Conservation (phyloP, 1,140 invertebrate species). For the Drosophila parvula region DNA sequence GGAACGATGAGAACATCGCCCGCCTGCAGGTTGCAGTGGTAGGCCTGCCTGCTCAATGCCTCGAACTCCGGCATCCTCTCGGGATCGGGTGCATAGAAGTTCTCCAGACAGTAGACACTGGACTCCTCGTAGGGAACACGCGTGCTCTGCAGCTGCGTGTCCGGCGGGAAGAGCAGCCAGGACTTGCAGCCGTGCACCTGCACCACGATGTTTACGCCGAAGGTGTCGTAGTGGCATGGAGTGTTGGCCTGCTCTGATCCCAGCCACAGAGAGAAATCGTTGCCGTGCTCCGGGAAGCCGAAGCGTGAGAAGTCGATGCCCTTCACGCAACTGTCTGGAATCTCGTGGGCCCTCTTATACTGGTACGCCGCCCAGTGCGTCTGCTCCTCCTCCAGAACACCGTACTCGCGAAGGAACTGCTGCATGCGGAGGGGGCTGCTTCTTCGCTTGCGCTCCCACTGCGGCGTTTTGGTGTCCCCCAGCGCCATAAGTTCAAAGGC, state of each 20-base stretch:
- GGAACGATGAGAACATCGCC: slow-evolving; percentile 96
- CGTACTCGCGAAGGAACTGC: slow-evolving; percentile 85
- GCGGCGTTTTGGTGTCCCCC: slow-evolving; percentile 86
- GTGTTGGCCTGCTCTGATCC: slow-evolving; percentile 95
- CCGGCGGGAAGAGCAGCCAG: slow-evolving; percentile 96
- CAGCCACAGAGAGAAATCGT: slow-evolving; percentile 95
- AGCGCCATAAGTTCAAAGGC: slow-evolving; percentile 84
- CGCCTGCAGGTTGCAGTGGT: slow-evolving; percentile 88
- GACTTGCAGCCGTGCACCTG: slow-evolving; percentile 96
- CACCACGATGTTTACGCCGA: slow-evolving; percentile 96
- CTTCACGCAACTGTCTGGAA: slow-evolving; percentile 54
- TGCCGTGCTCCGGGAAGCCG: slow-evolving; percentile 88
- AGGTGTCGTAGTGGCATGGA: slow-evolving; percentile 96
- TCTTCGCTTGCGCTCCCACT: slow-evolving; percentile 90
- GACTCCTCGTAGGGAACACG: slow-evolving; percentile 98
- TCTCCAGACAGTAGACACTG: slow-evolving; percentile 95
- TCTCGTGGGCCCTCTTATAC: slow-evolving; percentile 81
- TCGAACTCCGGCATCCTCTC: slow-evolving; percentile 27
- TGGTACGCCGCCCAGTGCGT: slow-evolving; percentile 86
- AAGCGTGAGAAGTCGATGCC: slow-evolving; percentile 85
- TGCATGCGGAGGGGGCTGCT: slow-evolving; percentile 86
- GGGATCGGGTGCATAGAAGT: slow-evolving; percentile 88
- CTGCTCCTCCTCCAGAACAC: slow-evolving; percentile 61
- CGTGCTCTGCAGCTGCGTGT: slow-evolving; percentile 90
- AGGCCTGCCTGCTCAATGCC: slow-evolving; percentile 56